phyloP scores from a whole-genome alignment of 1,140 invertebrate species.

The Polypedilum pembai region DNA sequence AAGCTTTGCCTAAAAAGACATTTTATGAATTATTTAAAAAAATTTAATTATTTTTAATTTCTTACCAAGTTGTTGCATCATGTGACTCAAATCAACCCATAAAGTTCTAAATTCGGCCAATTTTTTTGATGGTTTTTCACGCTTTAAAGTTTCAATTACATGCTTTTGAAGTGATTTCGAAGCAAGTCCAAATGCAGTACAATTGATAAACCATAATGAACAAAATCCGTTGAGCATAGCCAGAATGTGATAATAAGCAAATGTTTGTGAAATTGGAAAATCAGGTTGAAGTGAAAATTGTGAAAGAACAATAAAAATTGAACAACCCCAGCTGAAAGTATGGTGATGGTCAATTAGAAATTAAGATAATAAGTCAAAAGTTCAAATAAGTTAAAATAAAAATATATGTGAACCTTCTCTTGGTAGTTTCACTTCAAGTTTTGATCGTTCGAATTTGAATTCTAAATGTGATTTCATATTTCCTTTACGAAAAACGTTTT shows the following conservation, averaged over 20 bases:
- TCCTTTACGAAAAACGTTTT: too few relatives aligned
- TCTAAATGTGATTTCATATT: too few relatives aligned
- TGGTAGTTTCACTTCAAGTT: too few relatives aligned
- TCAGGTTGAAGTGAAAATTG: constrained; percentile 59
- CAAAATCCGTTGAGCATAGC: constrained; percentile 61
- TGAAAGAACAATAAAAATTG: constrained; percentile 53
- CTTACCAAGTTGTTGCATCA: constrained; percentile 54
- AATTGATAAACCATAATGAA: constrained; percentile 58
- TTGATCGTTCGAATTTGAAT: too few relatives aligned
- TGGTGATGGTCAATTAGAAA: too few relatives aligned
- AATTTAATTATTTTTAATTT: too few relatives aligned
- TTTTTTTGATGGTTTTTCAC: constrained; percentile 51
- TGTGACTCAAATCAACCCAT: constrained; percentile 61
- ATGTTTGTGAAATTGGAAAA: constrained; percentile 58
- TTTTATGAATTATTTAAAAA: too few relatives aligned
- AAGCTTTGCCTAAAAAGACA: constrained; percentile 54
- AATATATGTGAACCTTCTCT: too few relatives aligned
- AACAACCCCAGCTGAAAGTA: constrained; percentile 49
- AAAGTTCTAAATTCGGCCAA: constrained; percentile 56
- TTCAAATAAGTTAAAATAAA: too few relatives aligned
- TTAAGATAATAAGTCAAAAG: too few relatives aligned
- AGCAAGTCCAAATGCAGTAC: constrained; percentile 56
- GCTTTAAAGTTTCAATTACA: constrained; percentile 50
- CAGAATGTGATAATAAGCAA: constrained; percentile 60
- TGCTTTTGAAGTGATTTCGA: constrained; percentile 53